Evolutionary conservation across 2,888 invertebrate genomes (phyloP).

Genomic region (Trimorus sp.): DNA sequence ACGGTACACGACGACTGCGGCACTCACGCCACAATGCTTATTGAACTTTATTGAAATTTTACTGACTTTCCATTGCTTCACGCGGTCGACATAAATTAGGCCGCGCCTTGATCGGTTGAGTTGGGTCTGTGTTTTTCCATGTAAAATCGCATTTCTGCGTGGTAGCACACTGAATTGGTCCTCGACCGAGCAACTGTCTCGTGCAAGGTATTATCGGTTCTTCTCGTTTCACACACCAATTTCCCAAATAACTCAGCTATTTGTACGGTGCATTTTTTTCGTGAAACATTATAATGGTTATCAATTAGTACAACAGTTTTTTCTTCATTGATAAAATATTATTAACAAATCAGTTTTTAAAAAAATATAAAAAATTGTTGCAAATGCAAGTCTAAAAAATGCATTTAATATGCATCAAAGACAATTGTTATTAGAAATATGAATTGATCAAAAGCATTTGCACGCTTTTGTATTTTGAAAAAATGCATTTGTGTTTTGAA

Average conservation of each 20-base stretch:
- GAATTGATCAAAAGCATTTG: no score
- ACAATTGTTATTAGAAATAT: no score
- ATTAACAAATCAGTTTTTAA: no score
- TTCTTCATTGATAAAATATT: no score
- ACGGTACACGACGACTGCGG: slow-evolving; percentile 24
- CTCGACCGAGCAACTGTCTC: slow-evolving; percentile 80
- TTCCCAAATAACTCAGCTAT: slow-evolving; percentile 77
- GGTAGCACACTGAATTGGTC: slow-evolving; percentile 87
- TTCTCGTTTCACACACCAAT: slow-evolving; percentile 76
- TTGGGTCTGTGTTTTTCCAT: slow-evolving; percentile 72
- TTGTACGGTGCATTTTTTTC: slow-evolving; percentile 17
- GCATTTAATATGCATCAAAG: no score
- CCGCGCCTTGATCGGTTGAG: slow-evolving; percentile 65
- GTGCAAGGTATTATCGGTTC: slow-evolving; percentile 72
- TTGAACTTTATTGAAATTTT: slow-evolving; percentile 64
- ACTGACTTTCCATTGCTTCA: slow-evolving; percentile 73
- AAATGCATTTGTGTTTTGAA: no score
- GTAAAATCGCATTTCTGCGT: slow-evolving; percentile 89
- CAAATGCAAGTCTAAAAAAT: no score
- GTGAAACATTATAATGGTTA: neutral
- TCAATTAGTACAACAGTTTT: no score
- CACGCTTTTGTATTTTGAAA: no score
- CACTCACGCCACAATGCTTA: slow-evolving; percentile 47
- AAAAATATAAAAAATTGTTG: no score
- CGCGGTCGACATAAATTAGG: slow-evolving; percentile 72